Conservation (phyloP, 2,888 invertebrate species). For the Phyllotreta striolata region DNA sequence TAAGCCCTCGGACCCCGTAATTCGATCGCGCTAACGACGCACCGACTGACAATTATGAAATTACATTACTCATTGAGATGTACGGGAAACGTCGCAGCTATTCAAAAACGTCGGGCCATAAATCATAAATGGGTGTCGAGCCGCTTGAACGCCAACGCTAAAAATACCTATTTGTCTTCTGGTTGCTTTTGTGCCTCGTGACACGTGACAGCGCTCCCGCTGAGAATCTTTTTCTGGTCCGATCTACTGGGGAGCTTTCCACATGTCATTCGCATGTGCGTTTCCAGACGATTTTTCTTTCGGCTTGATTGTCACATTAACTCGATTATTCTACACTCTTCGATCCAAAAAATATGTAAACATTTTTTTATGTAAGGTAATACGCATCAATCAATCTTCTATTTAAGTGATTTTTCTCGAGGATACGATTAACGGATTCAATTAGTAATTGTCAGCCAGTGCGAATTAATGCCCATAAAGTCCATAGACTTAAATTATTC, state of each 20-base stretch:
- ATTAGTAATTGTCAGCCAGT: too few species aligned
- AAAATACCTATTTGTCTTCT: slow-evolving; percentile 58
- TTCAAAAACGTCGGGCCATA: slow-evolving; percentile 55
- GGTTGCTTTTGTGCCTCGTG: slow-evolving; percentile 54
- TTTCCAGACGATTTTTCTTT: slow-evolving; percentile 8
- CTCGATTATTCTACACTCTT: too few species aligned
- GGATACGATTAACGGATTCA: too few species aligned
- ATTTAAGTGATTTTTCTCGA: too few species aligned
- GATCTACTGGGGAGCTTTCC: slow-evolving; percentile 13
- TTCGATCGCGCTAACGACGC: slow-evolving; percentile 58
- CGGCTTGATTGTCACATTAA: not conserved
- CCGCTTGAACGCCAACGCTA: slow-evolving; percentile 50
- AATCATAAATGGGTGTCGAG: slow-evolving; percentile 58
- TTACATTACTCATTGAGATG: slow-evolving; percentile 61
- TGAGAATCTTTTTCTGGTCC: slow-evolving; percentile 35
- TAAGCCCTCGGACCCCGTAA: slow-evolving; percentile 53
- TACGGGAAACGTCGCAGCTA: slow-evolving; percentile 55
- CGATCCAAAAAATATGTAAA: too few species aligned
- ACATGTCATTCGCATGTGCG: slow-evolving; percentile 17
- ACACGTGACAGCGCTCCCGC: slow-evolving; percentile 51
- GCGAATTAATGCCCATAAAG: too few species aligned
- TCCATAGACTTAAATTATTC: too few species aligned
- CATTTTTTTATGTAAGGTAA: too few species aligned
- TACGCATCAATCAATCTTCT: too few species aligned
- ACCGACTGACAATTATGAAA: slow-evolving; percentile 60